Percentiles rank a stretch among this genome's conserved stretches.
Evolutionary conservation across 2,113 vertebrate genomes (phyloP).

Genomic region (Oncorhynchus keta): DNA sequence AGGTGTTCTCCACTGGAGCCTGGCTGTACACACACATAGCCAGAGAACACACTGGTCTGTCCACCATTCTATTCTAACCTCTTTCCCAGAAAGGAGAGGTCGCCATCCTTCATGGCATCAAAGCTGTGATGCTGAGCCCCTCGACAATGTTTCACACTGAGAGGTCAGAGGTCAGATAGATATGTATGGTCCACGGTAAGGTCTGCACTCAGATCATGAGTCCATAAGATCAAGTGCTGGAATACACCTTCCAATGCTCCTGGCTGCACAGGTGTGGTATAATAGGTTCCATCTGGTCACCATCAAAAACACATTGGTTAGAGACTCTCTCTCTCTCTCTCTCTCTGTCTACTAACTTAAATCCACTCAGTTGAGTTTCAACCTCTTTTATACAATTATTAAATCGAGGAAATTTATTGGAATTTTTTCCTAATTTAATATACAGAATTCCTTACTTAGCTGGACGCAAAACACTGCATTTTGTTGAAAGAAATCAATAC

Average conservation of each 20-base stretch:
- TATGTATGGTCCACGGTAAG: constrained; percentile 35
- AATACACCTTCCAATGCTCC: constrained; percentile 28
- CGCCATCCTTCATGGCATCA: not conserved
- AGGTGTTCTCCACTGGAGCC: constrained; percentile 27
- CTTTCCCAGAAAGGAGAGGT: constrained; percentile 37
- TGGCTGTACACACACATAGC: not conserved
- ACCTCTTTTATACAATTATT: constrained; percentile 47
- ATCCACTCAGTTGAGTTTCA: constrained; percentile 12
- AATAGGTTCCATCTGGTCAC: constrained; percentile 30
- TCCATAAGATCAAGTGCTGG: constrained; percentile 35
- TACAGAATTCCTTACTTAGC: constrained; percentile 46
- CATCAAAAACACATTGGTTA: constrained; percentile 48
- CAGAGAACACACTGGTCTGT: too few species aligned
- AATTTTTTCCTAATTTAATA: constrained; percentile 62
- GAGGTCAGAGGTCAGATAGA: constrained; percentile 20
- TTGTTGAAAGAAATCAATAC: constrained; percentile 62
- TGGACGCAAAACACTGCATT: constrained; percentile 47
- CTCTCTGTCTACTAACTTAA: constrained; percentile 33
- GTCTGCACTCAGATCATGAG: constrained; percentile 35
- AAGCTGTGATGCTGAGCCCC: constrained; percentile 12
- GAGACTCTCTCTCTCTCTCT: constrained; percentile 31
- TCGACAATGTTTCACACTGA: constrained; percentile 16
- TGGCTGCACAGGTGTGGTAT: constrained; percentile 9
- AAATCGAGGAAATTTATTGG: constrained; percentile 38
- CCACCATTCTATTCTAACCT: constrained; percentile 53